Evolutionary conservation across 1,140 invertebrate species (phyloP).

Genomic region (Doryteuthis pealeii): DNA sequence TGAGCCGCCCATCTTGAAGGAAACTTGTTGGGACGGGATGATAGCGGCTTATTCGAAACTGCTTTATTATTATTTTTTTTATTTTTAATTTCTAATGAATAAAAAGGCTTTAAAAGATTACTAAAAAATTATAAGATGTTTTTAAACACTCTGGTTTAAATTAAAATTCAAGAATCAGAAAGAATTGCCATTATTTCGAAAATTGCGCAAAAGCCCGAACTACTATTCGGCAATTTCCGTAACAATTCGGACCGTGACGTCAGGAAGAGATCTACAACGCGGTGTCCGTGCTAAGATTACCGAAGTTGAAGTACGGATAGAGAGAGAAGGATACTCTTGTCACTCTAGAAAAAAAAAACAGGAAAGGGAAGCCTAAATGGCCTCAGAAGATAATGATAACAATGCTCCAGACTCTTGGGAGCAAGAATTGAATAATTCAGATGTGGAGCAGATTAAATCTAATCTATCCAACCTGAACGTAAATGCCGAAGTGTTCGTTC

Average conservation of each 20-base stretch:
- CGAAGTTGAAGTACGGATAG: too few relatives aligned
- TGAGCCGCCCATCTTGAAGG: slow-evolving; percentile 61
- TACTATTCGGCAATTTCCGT: background rate
- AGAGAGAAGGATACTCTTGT: slow-evolving; percentile 17
- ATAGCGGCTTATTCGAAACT: background rate
- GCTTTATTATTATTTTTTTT: background rate
- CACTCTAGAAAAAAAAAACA: background rate
- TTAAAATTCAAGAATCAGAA: slow-evolving; percentile 7
- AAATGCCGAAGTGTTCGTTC: slow-evolving; percentile 65
- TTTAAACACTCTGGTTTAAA: too few relatives aligned
- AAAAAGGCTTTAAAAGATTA: background rate
- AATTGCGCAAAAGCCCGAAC: background rate
- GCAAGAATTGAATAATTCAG: slow-evolving; percentile 37
- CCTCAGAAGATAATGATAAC: slow-evolving; percentile 49
- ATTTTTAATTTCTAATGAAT: background rate
- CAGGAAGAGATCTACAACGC: slow-evolving; percentile 27
- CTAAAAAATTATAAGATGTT: slow-evolving; percentile 7
- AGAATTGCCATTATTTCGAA: slow-evolving; percentile 6
- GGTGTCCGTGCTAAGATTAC: slow-evolving; percentile 25
- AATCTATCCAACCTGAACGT: slow-evolving; percentile 69
- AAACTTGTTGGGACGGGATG: background rate
- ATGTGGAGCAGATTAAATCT: slow-evolving; percentile 31
- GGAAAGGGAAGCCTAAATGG: slow-evolving; percentile 29
- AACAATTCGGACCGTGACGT: background rate
- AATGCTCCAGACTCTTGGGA: slow-evolving; percentile 74